Evolutionary conservation across 2,797 vertebrate genomes (phyloP), one percentile per base, ranked within the genome.

Genomic region (Semotilus atromaculatus): DNA sequence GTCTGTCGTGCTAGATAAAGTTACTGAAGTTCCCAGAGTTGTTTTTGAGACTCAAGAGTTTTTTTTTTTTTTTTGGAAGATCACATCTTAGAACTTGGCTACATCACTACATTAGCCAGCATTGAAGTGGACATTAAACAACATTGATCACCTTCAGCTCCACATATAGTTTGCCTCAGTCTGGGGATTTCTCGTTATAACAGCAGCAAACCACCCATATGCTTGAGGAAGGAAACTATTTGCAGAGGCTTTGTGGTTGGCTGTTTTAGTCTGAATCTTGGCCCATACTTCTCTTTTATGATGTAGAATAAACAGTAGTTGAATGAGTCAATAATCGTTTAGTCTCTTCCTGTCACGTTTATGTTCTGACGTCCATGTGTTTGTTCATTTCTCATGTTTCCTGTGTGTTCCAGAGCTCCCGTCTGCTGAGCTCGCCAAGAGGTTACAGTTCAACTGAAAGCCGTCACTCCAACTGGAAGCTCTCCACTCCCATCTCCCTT

Each of bases 381-480:
- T 34, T 74, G 31, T 77, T 76, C 0, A 29, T 68, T 53, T 55
- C 26, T 78, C 8, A 77, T 26, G 36, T 78, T 66, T 34, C 11
- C 67, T 23, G 16, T 38, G 29, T 80, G 8, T 73, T 89, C 4
- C 88, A 97, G 97, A 94, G 91, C 86, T 93, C 95, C 29, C 91
- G 91, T 75, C 91, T 96, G 90, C 91, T 94, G 80, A 92, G 94
- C 89, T 94, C 96, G 0, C 87, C 91, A 84, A 96, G 96, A 95
- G 95, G 95, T 86, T 96, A 96, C 92, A 91, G 92, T 88, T 88
- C 93, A 84, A 92, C 94, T 68, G 95, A 96, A 83, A 93, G 92
- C 64, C 90, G 81, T 84, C 93, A 95, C 89, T 90, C 92, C 87
- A 95, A 92, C 88, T 97, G 96, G 97, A 97, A 96, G 90, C 91